Evolutionary conservation across 2,888 invertebrate genomes (phyloP).

Genomic region (Meiosimyza decipiens): DNA sequence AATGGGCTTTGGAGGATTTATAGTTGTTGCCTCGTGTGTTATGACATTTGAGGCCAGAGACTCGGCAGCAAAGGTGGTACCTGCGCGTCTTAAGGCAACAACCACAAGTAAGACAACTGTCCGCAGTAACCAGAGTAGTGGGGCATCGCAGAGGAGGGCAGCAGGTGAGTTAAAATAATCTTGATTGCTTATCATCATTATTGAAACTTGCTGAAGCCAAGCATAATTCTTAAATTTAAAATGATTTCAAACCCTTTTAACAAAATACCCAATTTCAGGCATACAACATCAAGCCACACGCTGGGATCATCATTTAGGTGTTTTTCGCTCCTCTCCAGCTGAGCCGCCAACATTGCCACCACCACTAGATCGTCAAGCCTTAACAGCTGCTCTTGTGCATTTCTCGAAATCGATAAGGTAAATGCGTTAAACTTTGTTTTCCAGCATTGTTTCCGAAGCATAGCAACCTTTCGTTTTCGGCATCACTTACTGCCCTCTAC

Average conservation of each 20-base stretch:
- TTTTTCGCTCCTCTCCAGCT: conserved; percentile 73
- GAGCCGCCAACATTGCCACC: conserved; percentile 64
- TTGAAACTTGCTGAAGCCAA: too few relatives aligned
- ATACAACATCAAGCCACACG: conserved; percentile 60
- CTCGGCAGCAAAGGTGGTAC: conserved; percentile 91
- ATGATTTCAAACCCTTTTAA: too few relatives aligned
- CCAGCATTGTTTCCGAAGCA: background rate
- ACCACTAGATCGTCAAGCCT: conserved; percentile 66
- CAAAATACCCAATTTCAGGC: conserved; percentile 44
- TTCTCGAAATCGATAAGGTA: conserved; percentile 65
- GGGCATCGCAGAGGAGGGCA: conserved; percentile 62
- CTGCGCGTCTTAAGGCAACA: conserved; percentile 74
- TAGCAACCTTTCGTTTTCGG: background rate
- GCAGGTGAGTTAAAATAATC: conserved; percentile 54
- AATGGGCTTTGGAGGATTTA: conserved; percentile 97
- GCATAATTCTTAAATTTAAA: too few relatives aligned
- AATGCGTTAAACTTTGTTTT: conserved; percentile 20
- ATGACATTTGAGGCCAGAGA: conserved; percentile 99
- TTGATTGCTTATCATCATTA: background rate
- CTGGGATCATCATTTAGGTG: conserved; percentile 76
- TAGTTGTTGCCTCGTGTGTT: conserved; percentile 96
- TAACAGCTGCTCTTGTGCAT: conserved; percentile 68
- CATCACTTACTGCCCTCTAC: conserved; percentile 39
- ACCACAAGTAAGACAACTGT: conserved; percentile 59
- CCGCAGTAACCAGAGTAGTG: conserved; percentile 62